A percentile compares a stretch with the other conserved stretches of the same genome.
Conservation (phyloP, 2,888 invertebrate species). For the Apamea sordens region DNA sequence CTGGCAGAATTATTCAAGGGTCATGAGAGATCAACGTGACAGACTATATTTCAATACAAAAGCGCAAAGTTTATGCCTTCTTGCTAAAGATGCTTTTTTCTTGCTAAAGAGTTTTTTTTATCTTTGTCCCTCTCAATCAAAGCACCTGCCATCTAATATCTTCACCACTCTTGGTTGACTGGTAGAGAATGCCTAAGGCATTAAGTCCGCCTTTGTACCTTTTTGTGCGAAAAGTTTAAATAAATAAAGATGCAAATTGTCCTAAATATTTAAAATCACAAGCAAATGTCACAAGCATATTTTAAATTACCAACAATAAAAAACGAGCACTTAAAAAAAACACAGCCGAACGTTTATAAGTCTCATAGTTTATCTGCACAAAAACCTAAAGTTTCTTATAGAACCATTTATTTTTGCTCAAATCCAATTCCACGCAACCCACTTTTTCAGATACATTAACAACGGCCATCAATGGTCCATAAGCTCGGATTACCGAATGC, state of each 20-base stretch:
- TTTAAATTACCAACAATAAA: background rate
- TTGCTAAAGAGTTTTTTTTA: no score
- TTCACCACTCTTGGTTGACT: no score
- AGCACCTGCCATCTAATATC: no score
- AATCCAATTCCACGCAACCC: constrained; percentile 48
- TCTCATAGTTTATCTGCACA: background rate
- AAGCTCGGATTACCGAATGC: constrained; percentile 73
- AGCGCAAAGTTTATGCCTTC: background rate
- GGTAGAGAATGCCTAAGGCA: no score
- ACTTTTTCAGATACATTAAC: constrained; percentile 67
- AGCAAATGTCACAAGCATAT: background rate
- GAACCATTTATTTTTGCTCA: constrained; percentile 18
- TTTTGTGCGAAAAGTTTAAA: no score
- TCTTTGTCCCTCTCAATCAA: no score
- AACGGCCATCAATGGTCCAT: constrained; percentile 69
- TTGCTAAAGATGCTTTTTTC: background rate
- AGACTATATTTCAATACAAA: background rate
- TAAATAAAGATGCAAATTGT: background rate
- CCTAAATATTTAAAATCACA: background rate
- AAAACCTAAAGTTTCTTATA: background rate
- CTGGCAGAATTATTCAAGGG: background rate
- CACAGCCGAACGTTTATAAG: background rate
- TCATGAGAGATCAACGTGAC: background rate
- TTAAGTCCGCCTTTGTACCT: no score
- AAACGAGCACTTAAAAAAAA: no score